Evolutionary conservation across 2,888 invertebrate species (phyloP).

Genomic region (Tinea trinotella): DNA sequence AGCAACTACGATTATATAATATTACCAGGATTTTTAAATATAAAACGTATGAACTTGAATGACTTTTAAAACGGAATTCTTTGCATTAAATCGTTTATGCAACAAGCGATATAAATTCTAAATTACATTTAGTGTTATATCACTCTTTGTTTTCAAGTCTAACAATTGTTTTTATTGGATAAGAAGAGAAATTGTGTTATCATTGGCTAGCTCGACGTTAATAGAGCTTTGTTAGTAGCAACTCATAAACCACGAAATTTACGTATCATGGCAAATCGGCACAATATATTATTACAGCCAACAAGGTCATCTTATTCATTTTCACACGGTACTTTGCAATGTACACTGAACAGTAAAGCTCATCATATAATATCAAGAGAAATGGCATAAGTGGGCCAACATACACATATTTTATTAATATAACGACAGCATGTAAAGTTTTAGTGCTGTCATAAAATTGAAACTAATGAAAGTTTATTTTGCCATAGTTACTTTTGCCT

Average conservation of each 20-base stretch:
- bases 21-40: no score
- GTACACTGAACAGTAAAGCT: neutral
- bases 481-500: neutral
- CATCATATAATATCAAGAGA: neutral
- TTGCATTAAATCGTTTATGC: neutral
- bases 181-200: conserved; percentile 46
- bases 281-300: neutral
- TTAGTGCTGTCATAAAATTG: conserved; percentile 9
- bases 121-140: neutral
- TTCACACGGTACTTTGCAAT: neutral
- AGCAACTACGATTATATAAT: no score
- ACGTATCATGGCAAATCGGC: neutral
- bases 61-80: no score
- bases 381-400: neutral
- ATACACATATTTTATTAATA: conserved; percentile 5
- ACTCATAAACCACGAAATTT: neutral
- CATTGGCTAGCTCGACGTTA: conserved; percentile 43
- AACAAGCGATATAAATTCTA: neutral
- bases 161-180: conserved; percentile 22
- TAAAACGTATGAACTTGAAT: no score
- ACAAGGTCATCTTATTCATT: neutral
- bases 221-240: neutral
- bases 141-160: neutral
- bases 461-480: conserved; percentile 3
- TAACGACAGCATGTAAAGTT: neutral